A percentile compares a stretch with the other conserved stretches of the same genome.
Evolutionary conservation across 2,888 invertebrate genomes (phyloP).

Genomic region (Drosophila antonietae): DNA sequence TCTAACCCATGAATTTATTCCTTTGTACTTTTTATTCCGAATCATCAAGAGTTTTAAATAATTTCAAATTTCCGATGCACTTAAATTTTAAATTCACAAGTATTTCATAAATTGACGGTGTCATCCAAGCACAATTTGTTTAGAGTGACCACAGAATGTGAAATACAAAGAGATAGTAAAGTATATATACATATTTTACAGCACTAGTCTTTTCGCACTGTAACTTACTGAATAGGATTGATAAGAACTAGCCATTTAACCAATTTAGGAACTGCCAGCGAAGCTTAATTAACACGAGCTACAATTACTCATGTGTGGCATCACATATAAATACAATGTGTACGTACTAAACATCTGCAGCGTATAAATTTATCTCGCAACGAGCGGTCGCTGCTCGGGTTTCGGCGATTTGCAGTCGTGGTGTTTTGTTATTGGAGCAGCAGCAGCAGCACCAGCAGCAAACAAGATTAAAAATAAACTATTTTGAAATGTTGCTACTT

Average conservation of each 20-base stretch:
- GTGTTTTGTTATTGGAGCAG: conserved; percentile 74
- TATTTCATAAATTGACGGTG: background rate
- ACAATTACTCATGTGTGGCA: conserved; percentile 11
- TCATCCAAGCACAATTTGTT: conserved; percentile 9
- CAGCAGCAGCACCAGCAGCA: conserved; percentile 49
- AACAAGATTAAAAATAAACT: conserved; percentile 72
- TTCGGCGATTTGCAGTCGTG: conserved; percentile 70
- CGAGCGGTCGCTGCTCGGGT: conserved; percentile 26
- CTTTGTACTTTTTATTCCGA: background rate
- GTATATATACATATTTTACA: conserved; percentile 27
- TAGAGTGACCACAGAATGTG: conserved; percentile 31
- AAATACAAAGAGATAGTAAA: conserved; percentile 10
- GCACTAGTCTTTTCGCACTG: conserved; percentile 53
- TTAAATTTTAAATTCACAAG: background rate
- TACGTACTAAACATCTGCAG: conserved; percentile 16
- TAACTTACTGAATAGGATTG: conserved; percentile 43
- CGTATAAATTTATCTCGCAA: conserved; percentile 17
- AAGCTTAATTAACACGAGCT: conserved; percentile 11
- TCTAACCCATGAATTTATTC: background rate
- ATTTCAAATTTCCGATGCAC: background rate
- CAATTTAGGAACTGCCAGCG: conserved; percentile 42
- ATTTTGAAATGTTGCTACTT: conserved; percentile 44
- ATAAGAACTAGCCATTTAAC: conserved; percentile 46
- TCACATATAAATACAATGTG: conserved; percentile 17
- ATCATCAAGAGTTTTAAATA: background rate